phyloP scores from a whole-genome alignment of 2,797 vertebrate species.

The Leptodactylus fallax region DNA sequence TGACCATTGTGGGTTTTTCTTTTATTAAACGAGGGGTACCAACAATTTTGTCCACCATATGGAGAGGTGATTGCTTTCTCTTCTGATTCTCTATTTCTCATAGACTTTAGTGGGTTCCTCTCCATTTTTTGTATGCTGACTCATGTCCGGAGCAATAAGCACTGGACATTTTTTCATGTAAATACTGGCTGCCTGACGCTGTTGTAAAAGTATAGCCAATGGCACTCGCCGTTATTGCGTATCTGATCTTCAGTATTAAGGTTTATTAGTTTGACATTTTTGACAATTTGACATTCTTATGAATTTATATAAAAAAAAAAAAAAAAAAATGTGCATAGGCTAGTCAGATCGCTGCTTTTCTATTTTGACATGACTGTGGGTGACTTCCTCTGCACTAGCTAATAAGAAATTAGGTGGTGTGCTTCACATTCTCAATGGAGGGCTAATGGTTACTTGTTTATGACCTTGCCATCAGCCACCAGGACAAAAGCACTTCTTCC shows the following conservation, averaged over 20 bases:
- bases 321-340: too few species aligned
- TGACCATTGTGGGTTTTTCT: too few species aligned
- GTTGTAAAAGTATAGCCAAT: not conserved
- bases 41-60: too few species aligned
- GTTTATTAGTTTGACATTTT: not conserved
- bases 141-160: not conserved
- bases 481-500: conserved; percentile 64
- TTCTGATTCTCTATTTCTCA: too few species aligned
- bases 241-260: not conserved
- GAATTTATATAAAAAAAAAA: not conserved
- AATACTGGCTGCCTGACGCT: too few species aligned
- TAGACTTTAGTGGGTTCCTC: too few species aligned
- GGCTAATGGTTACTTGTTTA: conserved; percentile 53
- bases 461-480: conserved; percentile 62
- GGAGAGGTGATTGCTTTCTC: too few species aligned
- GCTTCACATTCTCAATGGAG: conserved; percentile 27
- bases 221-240: not conserved
- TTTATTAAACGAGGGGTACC: too few species aligned
- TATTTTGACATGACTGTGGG: not conserved
- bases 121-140: not conserved
- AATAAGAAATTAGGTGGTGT: not conserved
- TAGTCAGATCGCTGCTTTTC: too few species aligned
- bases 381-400: too few species aligned
- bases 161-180: not conserved
- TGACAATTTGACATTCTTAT: not conserved